Percentiles rank a stretch among this genome's conserved stretches.
phyloP scores from a whole-genome alignment of 2,888 invertebrate genomes.

The Rhingia rostrata region DNA sequence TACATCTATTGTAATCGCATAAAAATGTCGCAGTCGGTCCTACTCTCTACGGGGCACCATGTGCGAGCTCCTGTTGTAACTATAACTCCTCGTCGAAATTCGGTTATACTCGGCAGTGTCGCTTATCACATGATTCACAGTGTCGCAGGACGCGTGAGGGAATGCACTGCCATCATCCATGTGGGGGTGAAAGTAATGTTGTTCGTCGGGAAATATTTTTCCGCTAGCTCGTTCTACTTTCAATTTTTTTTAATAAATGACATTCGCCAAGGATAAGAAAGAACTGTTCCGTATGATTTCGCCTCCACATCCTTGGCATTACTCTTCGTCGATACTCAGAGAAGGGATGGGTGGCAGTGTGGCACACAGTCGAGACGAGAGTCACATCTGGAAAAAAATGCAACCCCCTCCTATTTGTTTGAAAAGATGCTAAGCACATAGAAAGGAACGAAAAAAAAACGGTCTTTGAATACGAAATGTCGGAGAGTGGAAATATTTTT shows the following conservation, averaged over 20 bases:
- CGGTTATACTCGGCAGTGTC: constrained; percentile 46
- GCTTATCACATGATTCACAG: constrained; percentile 65
- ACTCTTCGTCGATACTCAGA: constrained; percentile 26
- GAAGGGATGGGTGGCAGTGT: neutral
- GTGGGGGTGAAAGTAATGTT: constrained; percentile 49
- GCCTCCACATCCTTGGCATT: constrained; percentile 51
- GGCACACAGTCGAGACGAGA: constrained; percentile 42
- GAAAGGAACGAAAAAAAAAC: constrained; percentile 39
- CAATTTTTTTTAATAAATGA: constrained; percentile 73
- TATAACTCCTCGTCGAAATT: constrained; percentile 50
- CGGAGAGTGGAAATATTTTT: constrained; percentile 67
- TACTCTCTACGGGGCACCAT: constrained; percentile 51
- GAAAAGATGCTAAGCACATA: constrained; percentile 15
- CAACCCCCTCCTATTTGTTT: constrained; percentile 17
- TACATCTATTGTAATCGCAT: constrained; percentile 69
- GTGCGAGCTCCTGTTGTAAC: constrained; percentile 49
- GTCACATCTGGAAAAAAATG: constrained; percentile 68
- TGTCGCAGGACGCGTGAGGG: constrained; percentile 61
- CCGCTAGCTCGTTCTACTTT: constrained; percentile 36
- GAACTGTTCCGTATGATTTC: constrained; percentile 65
- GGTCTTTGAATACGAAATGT: constrained; percentile 65
- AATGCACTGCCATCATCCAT: constrained; percentile 45
- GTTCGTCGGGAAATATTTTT: constrained; percentile 11
- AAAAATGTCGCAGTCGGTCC: constrained; percentile 67
- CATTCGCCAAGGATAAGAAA: constrained; percentile 68